A percentile compares a stretch with the other conserved stretches of the same genome.
phyloP scores from a whole-genome alignment of 1,140 invertebrate genomes.

The Leptinotarsa texana region DNA sequence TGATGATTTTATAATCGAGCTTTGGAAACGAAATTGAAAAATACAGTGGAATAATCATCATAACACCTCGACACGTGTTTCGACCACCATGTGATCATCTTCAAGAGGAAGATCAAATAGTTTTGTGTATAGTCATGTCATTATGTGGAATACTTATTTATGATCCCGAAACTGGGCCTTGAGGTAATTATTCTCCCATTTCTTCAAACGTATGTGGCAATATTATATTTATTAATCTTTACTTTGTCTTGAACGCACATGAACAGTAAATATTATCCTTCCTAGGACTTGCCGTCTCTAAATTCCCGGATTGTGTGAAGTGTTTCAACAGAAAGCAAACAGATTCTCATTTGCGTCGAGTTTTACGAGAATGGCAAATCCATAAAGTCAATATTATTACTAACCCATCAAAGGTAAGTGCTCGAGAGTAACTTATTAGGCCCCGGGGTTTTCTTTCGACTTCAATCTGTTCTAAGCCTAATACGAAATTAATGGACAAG shows the following conservation, averaged over 20 bases:
- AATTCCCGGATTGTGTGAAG: not conserved
- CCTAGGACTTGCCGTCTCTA: not conserved
- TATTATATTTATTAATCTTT: too few species aligned
- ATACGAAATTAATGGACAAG: slow-evolving; percentile 5
- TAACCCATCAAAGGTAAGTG: slow-evolving; percentile 1
- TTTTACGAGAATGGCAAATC: slow-evolving; percentile 2
- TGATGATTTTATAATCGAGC: too few species aligned
- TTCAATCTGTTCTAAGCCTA: not conserved
- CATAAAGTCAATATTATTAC: slow-evolving; percentile 6
- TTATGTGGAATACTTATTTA: too few species aligned
- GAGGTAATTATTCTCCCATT: too few species aligned
- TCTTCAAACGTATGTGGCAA: too few species aligned
- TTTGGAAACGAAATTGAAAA: too few species aligned
- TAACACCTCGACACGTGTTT: too few species aligned
- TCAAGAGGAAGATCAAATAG: too few species aligned
- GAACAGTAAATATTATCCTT: not conserved
- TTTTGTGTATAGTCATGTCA: too few species aligned
- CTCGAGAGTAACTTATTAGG: not conserved
- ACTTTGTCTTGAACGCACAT: not conserved
- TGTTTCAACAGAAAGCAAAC: not conserved
- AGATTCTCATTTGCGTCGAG: slow-evolving; percentile 3
- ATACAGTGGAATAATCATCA: too few species aligned
- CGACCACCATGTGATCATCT: too few species aligned
- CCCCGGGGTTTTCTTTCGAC: not conserved
- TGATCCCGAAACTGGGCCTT: too few species aligned